Base-by-base conservation (phyloP, 2,113 vertebrate genomes). In the Noctilio leporinus region DNA sequence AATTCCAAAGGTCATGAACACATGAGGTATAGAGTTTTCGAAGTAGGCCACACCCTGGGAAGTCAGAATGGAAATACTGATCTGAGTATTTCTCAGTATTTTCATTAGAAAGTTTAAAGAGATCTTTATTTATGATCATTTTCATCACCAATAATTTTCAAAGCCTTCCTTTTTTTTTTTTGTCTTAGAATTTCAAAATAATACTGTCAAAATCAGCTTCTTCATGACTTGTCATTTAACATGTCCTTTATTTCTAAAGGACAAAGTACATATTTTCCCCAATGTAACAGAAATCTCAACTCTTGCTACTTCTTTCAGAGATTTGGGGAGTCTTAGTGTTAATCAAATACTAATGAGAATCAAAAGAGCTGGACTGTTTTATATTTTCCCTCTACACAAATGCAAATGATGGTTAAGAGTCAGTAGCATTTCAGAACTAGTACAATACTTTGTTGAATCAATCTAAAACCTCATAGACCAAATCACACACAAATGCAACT, bases 361-460 rank as follows among this genome's bases (percentile, higher is more conserved):
- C 59, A 78, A 95, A 92, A 55, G n/a, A 94, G n/a, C 35, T 64
- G 72, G 73, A 77, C 67, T 77, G 38, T 62, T 73, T 89, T 95
- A 91, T 22, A 43, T 78, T 95, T 86, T 83, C 40, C 35, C 57
- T 57, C 89, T 83, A 86, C 49, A 95, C 49, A 96, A 96, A 95
- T 94, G 78, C 78, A 96, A 95, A 94, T 93, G 53, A 78, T 70
- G 83, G 51, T 96, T 80, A 70, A 70, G 94, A 69, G 73, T 69
- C 88, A 82, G 47, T 53, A 65, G 87, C 33, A 81, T 87, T 90
- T 93, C 81, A 94, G 45, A 89, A 84, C 30, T 64, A 57, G n/a
- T 5, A 0, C 14, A n/a, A 20, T 87, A 33, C 81, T 88, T 93
- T 92, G 94, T 67, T 73, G 47, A 89, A 73, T 94, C 72, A 45